phyloP scores from a whole-genome alignment of 2,888 invertebrate genomes.

The Cetonia aurata region DNA sequence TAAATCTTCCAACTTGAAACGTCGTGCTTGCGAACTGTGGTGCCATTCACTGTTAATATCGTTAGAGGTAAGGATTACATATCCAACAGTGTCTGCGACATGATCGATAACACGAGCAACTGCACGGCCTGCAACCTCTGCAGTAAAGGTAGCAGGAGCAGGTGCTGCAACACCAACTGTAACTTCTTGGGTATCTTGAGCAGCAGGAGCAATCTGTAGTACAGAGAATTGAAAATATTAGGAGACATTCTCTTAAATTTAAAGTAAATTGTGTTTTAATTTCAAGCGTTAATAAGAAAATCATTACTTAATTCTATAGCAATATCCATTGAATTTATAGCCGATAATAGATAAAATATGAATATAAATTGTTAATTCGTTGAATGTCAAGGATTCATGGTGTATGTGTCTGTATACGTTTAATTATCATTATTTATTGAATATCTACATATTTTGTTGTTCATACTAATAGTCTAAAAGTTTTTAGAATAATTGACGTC shows the following conservation, averaged over 20 bases:
- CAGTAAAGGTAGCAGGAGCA: slow-evolving; percentile 43
- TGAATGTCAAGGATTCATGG: slow-evolving; percentile 14
- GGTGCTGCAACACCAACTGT: slow-evolving; percentile 45
- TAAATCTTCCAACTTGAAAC: slow-evolving; percentile 9
- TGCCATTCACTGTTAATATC: background rate
- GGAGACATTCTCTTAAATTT: no score
- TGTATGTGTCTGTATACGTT: background rate
- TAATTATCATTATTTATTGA: no score
- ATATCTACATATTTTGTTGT: no score
- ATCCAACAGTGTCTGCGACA: slow-evolving; percentile 45
- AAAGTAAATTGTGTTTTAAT: no score
- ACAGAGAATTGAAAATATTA: background rate
- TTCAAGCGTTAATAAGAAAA: background rate
- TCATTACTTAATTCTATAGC: no score
- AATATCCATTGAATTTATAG: no score
- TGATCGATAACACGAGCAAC: slow-evolving; percentile 43
- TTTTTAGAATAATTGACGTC: no score
- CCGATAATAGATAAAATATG: no score
- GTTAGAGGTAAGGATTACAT: slow-evolving; percentile 43
- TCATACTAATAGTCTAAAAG: no score
- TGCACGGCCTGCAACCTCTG: slow-evolving; percentile 40
- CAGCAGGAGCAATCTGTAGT: slow-evolving; percentile 44
- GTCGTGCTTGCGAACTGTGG: background rate
- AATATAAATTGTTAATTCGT: background rate
- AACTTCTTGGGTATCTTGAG: slow-evolving; percentile 38